A percentile compares a stretch with the other conserved stretches of the same genome.
These are phyloP conservation scores for Drosophila repletoides DNA, from an alignment of 1,140 invertebrate species.

Conservation along the genomic window DNA sequence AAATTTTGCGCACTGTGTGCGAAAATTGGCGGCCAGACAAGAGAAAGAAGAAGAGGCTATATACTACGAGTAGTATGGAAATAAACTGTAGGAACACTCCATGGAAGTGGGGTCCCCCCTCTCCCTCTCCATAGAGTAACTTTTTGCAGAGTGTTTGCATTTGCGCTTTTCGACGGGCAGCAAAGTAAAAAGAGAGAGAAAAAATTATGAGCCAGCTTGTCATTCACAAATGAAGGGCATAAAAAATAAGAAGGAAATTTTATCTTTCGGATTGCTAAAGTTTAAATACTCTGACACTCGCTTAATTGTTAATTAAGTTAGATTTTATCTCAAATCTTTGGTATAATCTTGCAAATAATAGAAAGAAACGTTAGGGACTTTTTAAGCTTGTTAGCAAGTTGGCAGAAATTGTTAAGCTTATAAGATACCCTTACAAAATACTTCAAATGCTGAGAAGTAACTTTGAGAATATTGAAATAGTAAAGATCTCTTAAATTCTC, in stretches of 20 bases:
- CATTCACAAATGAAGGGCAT: constrained; percentile 68
- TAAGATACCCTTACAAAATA: too few species aligned
- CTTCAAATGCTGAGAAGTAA: too few species aligned
- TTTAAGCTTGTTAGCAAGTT: too few species aligned
- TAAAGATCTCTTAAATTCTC: too few species aligned
- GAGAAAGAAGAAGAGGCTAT: not conserved
- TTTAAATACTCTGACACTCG: not conserved
- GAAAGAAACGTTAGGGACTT: too few species aligned
- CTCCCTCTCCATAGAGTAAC: not conserved
- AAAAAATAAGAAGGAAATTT: not conserved
- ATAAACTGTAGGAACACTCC: constrained; percentile 6
- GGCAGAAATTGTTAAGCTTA: too few species aligned
- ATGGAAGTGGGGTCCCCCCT: constrained; percentile 14
- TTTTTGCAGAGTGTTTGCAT: constrained; percentile 41
- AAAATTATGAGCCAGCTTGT: constrained; percentile 28
- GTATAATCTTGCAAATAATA: too few species aligned
- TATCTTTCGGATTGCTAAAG: not conserved
- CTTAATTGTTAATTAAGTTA: too few species aligned
- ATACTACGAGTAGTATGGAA: too few species aligned
- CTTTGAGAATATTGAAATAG: too few species aligned
- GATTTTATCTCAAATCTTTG: too few species aligned
- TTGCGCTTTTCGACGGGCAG: constrained; percentile 45
- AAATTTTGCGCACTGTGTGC: constrained; percentile 75
- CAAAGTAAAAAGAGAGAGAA: not conserved
- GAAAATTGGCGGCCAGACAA: constrained; percentile 33